Percentiles rank a stretch among this genome's conserved stretches.
These are phyloP conservation scores for Bombus affinis DNA, from an alignment of 1,140 invertebrate genomes.

Conservation along the genomic window DNA sequence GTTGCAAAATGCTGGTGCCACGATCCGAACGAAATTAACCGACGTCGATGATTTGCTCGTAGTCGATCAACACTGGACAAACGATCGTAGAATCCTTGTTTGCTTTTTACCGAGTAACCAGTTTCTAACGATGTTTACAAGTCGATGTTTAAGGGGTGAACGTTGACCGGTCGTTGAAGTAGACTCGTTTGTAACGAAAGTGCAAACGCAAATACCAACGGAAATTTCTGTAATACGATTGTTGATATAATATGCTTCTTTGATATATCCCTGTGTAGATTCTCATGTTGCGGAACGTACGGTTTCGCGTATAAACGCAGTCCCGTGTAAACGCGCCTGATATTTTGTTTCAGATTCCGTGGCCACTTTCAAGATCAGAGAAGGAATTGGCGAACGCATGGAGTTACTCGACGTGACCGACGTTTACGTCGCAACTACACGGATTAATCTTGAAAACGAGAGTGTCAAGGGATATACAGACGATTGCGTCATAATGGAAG, in stretches of 20 bases:
- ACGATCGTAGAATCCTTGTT: background rate
- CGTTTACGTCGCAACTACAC: background rate
- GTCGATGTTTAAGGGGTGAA: background rate
- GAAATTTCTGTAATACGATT: background rate
- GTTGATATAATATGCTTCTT: background rate
- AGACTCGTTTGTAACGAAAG: background rate
- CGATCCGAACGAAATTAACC: background rate
- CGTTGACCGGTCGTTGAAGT: background rate
- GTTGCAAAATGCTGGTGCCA: background rate
- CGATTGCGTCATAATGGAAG: background rate
- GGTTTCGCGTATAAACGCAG: background rate
- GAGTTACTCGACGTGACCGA: background rate
- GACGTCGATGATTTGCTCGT: background rate
- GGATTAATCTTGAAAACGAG: background rate
- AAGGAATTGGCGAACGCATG: background rate
- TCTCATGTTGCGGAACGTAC: no score
- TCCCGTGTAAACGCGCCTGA: background rate
- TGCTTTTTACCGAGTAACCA: background rate
- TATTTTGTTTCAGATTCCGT: constrained; percentile 1
- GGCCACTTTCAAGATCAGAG: no score
- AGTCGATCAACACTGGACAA: background rate
- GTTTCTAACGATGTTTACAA: no score
- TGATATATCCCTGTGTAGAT: background rate
- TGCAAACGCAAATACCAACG: background rate
- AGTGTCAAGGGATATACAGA: background rate